Percentiles rank a stretch among this genome's conserved stretches.
These are phyloP conservation scores for Luperina nickerlii DNA, from an alignment of 2,888 invertebrate genomes.

Conservation along the genomic window DNA sequence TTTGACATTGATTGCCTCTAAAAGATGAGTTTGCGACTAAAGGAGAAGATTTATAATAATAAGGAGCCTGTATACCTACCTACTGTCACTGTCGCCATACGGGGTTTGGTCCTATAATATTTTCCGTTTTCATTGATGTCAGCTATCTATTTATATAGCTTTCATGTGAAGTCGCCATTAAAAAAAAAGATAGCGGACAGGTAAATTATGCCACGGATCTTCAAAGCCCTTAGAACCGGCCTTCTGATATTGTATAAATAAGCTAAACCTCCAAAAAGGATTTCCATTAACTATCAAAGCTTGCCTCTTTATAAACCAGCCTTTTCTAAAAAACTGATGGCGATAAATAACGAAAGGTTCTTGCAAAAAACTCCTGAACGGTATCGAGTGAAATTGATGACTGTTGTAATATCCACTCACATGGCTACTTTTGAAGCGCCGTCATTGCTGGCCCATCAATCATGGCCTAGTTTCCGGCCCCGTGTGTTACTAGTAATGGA, in stretches of 20 bases:
- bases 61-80: no score
- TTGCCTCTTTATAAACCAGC: background rate
- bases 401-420: constrained; percentile 57
- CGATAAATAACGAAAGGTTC: constrained; percentile 34
- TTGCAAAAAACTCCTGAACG: constrained; percentile 10
- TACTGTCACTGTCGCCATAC: no score
- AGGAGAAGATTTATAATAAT: no score
- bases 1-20: background rate
- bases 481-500: constrained; percentile 28
- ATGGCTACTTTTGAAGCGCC: constrained; percentile 34
- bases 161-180: no score
- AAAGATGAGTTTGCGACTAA: background rate
- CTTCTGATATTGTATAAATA: background rate
- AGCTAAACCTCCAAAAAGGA: background rate
- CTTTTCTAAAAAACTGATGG: constrained; percentile 10
- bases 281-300: background rate
- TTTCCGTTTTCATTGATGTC: no score
- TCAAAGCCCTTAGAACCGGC: background rate
- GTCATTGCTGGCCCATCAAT: constrained; percentile 53
- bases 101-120: no score
- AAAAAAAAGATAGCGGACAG: background rate
- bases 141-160: no score
- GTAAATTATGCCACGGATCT: background rate
- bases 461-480: constrained; percentile 37
- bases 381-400: constrained; percentile 62